phyloP scores from a whole-genome alignment of 1,140 invertebrate genomes.

The Lutraria rhynchaena region DNA sequence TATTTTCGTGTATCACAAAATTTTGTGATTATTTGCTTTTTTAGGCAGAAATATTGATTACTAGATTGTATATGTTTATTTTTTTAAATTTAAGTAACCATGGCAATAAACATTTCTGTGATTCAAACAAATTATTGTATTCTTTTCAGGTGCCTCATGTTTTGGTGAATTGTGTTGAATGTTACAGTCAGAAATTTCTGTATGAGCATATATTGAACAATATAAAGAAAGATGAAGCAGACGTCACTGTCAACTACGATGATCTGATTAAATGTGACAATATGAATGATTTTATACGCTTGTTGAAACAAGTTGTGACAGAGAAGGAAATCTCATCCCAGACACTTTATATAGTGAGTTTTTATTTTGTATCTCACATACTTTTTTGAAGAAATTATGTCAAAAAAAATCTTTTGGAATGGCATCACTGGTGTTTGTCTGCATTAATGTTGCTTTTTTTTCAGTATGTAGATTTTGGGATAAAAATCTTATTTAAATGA shows the following conservation, averaged over 20 bases:
- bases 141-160: constrained; percentile 83
- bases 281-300: constrained; percentile 88
- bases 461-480: no score
- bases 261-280: constrained; percentile 87
- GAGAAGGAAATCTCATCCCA: constrained; percentile 66
- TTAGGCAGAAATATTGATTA: no score
- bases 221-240: constrained; percentile 79
- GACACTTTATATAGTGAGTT: constrained; percentile 80
- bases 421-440: no score
- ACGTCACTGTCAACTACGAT: constrained; percentile 71
- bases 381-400: no score
- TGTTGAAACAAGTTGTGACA: constrained; percentile 80
- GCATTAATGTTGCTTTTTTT: no score
- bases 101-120: not conserved
- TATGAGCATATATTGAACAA: constrained; percentile 89
- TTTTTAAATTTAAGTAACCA: not conserved
- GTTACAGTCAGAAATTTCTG: constrained; percentile 88
- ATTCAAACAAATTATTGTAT: not conserved
- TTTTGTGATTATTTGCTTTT: no score
- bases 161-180: constrained; percentile 91
- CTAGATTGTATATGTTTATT: no score
- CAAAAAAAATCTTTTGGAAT: no score
- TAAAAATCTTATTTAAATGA: no score
- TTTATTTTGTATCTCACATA: not conserved
- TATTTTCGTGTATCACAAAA: no score